Base-by-base conservation (phyloP, 2,888 invertebrate species). In the Cyrtodaria siliqua region DNA sequence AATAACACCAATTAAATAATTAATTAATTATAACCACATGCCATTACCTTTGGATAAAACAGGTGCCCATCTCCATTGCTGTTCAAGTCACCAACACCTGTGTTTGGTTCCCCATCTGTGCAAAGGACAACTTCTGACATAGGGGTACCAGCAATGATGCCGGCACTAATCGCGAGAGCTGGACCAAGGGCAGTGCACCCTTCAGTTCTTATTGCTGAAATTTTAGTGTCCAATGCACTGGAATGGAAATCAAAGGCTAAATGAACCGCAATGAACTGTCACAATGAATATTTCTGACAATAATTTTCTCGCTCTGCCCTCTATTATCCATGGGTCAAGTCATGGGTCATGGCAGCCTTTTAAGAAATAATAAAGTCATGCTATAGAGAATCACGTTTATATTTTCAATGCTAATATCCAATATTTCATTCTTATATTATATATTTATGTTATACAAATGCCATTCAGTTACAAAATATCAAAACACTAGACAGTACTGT, bases 181-280 rank as follows among this genome's bases (percentile, higher is more conserved):
- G 91, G 91, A 6, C 91, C 91, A n/a, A 91, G 83, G 14, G 90
- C 90, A 24, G 91, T 91, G 49, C 84, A 79, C 2, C 89, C 89
- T 50, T 66, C 72, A 6, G 85, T 81, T 40, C 60, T 59, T 18
- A 75, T 29, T 23, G 49, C 38, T 2, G 63, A 64, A 23, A 79
- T 72, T 60, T 75, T 75, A 9, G 14, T 61, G 26, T 79, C 71
- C 4, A 79, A 49, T 18, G 49, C 47, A 24, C 79, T 77, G 56
- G 12, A 52, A 56, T 8, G 23, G 33, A 33, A 33, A 33, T 33
- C 4, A 8, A 4, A 33, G 12, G 12, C 33, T 12, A n/a, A n/a
- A n/a, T n/a, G n/a, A n/a, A n/a, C n/a, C n/a, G n/a, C n/a, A n/a
- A n/a, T n/a, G n/a, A n/a, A n/a, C n/a, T n/a, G n/a, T n/a, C n/a